These are phyloP conservation scores for Carassius carassius DNA, from an alignment of 2,113 vertebrate genomes.

Conservation along the genomic window DNA sequence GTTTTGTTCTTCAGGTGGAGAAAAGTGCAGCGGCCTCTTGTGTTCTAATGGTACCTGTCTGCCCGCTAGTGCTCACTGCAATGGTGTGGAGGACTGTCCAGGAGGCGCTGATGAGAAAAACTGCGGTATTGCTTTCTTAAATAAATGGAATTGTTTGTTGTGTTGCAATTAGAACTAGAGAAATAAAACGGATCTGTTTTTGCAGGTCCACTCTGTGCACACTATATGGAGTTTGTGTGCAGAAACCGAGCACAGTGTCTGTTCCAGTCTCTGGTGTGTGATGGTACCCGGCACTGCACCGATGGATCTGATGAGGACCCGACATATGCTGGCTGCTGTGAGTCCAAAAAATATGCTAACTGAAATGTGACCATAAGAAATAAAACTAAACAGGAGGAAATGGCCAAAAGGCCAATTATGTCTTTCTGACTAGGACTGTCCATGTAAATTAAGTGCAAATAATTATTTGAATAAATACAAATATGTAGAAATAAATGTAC, in stretches of 20 bases:
- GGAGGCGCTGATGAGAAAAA: conserved; percentile 86
- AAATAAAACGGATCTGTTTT: conserved; percentile 12
- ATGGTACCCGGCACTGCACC: conserved; percentile 88
- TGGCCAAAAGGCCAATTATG: neutral
- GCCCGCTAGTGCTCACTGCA: conserved; percentile 86
- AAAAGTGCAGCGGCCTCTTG: conserved; percentile 90
- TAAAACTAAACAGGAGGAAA: neutral
- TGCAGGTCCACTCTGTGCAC: conserved; percentile 90
- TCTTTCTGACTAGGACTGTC: neutral
- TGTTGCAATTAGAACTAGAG: neutral
- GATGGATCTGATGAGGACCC: conserved; percentile 91
- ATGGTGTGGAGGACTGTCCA: conserved; percentile 84
- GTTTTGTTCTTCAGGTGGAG: conserved; percentile 74
- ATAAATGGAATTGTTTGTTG: neutral
- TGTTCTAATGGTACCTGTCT: conserved; percentile 91
- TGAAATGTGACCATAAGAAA: neutral
- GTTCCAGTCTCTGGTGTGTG: conserved; percentile 94
- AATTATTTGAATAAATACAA: neutral
- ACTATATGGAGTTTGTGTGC: conserved; percentile 97
- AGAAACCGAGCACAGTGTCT: conserved; percentile 92
- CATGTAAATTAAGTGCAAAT: neutral
- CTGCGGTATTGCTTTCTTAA: conserved; percentile 78
- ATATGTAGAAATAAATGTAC: no score
- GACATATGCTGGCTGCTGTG: conserved; percentile 87
- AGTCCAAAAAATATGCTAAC: conserved; percentile 61